Percentiles rank a stretch among this genome's conserved stretches.
Evolutionary conservation across 2,797 vertebrate species (phyloP).

Genomic region (Clarias pachynema): DNA sequence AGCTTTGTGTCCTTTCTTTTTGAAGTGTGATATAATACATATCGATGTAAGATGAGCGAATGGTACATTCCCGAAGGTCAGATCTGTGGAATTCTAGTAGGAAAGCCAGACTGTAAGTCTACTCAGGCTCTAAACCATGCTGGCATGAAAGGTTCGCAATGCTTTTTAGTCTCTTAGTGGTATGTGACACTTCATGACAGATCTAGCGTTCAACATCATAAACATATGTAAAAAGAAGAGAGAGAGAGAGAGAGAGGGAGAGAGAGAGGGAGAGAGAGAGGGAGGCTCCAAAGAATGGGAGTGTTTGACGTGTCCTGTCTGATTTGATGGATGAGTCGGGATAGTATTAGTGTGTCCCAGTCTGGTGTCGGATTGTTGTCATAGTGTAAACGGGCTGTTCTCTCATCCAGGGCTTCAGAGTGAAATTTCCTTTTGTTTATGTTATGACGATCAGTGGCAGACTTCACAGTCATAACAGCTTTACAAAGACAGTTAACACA

Average conservation of each 20-base stretch:
- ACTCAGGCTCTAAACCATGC: background rate
- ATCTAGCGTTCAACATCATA: constrained; percentile 34
- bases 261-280: constrained; percentile 13
- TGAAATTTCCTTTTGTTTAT: constrained; percentile 59
- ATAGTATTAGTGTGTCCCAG: constrained; percentile 54
- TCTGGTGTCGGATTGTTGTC: constrained; percentile 57
- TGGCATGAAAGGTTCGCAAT: constrained; percentile 14
- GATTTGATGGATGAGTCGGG: constrained; percentile 56
- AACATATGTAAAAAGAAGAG: constrained; percentile 24
- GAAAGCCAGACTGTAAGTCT: constrained; percentile 17
- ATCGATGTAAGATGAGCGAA: background rate
- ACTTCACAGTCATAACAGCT: constrained; percentile 50
- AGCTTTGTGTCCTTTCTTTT: constrained; percentile 16
- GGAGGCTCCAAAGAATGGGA: constrained; percentile 49
- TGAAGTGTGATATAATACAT: constrained; percentile 24
- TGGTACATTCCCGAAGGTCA: background rate
- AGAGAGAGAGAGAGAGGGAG: constrained; percentile 11
- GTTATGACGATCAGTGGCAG: constrained; percentile 41
- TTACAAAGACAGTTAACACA: constrained; percentile 49
- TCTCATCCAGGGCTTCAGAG: constrained; percentile 52
- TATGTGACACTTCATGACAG: constrained; percentile 13
- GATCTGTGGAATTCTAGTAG: constrained; percentile 2
- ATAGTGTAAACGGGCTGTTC: constrained; percentile 53
- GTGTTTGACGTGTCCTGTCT: constrained; percentile 57
- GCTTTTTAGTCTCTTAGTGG: constrained; percentile 19